A percentile compares a stretch with the other conserved stretches of the same genome.
These are phyloP conservation scores for Anolis sagrei DNA, from an alignment of 2,113 vertebrate species.

Conservation along the genomic window DNA sequence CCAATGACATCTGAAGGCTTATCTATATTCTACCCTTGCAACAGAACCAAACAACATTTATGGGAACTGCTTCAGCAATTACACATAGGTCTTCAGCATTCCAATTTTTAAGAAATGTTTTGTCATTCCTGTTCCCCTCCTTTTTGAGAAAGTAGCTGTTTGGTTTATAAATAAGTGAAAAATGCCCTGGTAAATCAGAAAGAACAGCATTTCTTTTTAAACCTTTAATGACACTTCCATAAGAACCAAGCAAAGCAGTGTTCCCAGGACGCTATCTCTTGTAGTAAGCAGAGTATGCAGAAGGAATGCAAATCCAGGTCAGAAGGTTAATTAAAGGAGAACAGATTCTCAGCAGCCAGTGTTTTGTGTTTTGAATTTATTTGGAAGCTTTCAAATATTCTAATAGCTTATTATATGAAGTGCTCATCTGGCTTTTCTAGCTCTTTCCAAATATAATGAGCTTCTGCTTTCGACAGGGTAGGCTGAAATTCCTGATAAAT, in stretches of 20 bases:
- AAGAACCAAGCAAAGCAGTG: neutral
- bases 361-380: conserved; percentile 25
- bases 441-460: neutral
- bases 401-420: conserved; percentile 9
- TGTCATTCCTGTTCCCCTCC: no score
- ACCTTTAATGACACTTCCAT: conserved; percentile 1
- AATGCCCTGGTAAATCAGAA: conserved; percentile 19
- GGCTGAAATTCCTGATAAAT: conserved; percentile 1
- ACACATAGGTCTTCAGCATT: neutral
- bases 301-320: conserved; percentile 39
- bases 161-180: conserved; percentile 25
- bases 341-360: conserved; percentile 63
- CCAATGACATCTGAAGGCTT: no score
- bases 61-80: neutral
- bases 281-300: conserved; percentile 36
- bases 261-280: neutral
- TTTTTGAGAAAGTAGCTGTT: conserved; percentile 3
- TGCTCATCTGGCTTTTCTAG: neutral
- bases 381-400: conserved; percentile 9
- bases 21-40: no score
- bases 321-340: conserved; percentile 55
- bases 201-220: conserved; percentile 17
- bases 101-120: neutral
- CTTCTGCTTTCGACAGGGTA: conserved; percentile 29
- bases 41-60: no score